phyloP scores from a whole-genome alignment of 1,140 invertebrate genomes.

The Contarinia nasturtii region DNA sequence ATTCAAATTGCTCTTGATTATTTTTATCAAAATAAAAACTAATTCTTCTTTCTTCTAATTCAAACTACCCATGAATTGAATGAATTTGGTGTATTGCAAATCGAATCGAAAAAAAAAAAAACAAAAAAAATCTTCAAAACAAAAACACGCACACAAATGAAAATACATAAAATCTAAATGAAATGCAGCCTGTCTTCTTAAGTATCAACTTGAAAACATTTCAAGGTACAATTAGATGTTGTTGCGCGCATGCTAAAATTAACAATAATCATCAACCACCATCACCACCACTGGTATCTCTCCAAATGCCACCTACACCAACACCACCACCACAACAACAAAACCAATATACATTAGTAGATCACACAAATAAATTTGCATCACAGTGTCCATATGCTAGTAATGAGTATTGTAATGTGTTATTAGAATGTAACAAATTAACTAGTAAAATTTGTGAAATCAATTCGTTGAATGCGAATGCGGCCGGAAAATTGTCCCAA shows the following conservation, averaged over 20 bases:
- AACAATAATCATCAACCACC: neutral
- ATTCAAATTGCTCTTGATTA: too few species aligned
- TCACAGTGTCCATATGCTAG: constrained; percentile 13
- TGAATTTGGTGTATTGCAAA: constrained; percentile 17
- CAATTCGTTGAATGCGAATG: neutral
- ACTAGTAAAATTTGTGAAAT: neutral
- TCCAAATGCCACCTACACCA: neutral
- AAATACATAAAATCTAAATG: too few species aligned
- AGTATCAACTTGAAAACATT: constrained; percentile 43
- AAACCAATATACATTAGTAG: too few species aligned
- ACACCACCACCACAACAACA: too few species aligned
- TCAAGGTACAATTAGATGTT: constrained; percentile 60
- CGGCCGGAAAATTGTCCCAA: neutral
- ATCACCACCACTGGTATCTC: neutral
- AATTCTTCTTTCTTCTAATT: constrained; percentile 7
- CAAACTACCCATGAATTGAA: constrained; percentile 4
- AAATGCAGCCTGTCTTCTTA: constrained; percentile 61
- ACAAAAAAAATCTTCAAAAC: too few species aligned
- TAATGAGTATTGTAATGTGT: constrained; percentile 10
- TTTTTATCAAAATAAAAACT: constrained; percentile 7
- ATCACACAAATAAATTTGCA: neutral
- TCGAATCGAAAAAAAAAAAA: too few species aligned
- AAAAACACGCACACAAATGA: too few species aligned
- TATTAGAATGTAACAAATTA: constrained; percentile 7
- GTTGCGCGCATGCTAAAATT: constrained; percentile 23